Percentiles rank a stretch among this genome's conserved stretches.
Conservation (phyloP, 53 echinoderm and acorn worm species). For the Arbacia lixula region DNA sequence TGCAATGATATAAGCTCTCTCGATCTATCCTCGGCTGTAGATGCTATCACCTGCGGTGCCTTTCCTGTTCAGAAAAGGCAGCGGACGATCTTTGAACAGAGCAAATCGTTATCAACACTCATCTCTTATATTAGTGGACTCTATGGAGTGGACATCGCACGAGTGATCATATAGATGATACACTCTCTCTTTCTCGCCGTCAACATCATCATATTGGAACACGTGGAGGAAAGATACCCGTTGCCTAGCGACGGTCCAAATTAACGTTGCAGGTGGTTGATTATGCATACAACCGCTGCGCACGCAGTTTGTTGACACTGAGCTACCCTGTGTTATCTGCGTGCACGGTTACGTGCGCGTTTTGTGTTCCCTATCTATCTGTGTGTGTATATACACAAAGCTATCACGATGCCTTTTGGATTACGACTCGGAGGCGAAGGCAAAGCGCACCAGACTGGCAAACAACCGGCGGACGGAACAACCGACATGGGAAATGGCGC, state of each 20-base stretch:
- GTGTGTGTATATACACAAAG: neutral
- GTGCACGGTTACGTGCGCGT: slow-evolving; percentile 3
- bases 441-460: slow-evolving; percentile 12
- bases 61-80: too few species aligned
- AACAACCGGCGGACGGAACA: slow-evolving; percentile 27
- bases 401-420: slow-evolving; percentile 30
- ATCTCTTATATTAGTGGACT: neutral
- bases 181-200: too few species aligned
- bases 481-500: slow-evolving; percentile 52
- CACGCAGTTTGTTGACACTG: slow-evolving; percentile 29
- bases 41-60: too few species aligned
- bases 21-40: too few species aligned
- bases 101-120: neutral
- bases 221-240: slow-evolving; percentile 23
- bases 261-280: slow-evolving; percentile 1
- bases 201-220: neutral
- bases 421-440: slow-evolving; percentile 12
- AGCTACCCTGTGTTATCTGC: neutral
- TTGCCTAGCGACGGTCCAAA: slow-evolving; percentile 20
- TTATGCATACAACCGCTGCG: neutral
- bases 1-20: too few species aligned
- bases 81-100: too few species aligned
- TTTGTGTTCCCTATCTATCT: neutral
- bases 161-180: slow-evolving; percentile 5
- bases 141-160: slow-evolving; percentile 1